Evolutionary conservation across 2,113 vertebrate species (phyloP).

Genomic region (Theristicus caerulescens): DNA sequence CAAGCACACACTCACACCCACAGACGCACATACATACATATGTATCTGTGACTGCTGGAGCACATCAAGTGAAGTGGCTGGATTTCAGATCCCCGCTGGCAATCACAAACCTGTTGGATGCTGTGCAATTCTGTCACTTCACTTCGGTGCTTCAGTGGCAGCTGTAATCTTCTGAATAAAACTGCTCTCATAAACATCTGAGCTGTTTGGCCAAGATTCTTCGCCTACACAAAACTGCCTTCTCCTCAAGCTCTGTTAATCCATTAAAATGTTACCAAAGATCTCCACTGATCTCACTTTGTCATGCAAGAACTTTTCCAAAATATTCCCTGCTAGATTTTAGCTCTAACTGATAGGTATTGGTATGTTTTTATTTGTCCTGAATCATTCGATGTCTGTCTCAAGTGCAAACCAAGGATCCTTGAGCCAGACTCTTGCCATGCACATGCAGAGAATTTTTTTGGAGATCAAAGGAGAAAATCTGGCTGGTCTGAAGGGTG

Average conservation of each 20-base stretch:
- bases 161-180: not conserved
- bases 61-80: not conserved
- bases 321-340: not conserved
- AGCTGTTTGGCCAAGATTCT: not conserved
- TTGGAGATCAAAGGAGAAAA: slow-evolving; percentile 6
- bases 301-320: not conserved
- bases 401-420: not conserved
- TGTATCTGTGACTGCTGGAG: not conserved
- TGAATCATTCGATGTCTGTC: not conserved
- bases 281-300: slow-evolving; percentile 17
- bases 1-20: not conserved
- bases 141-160: not conserved
- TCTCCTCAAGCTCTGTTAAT: not conserved
- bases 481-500: not conserved
- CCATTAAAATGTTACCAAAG: slow-evolving; percentile 4
- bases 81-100: not conserved
- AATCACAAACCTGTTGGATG: not conserved
- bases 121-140: slow-evolving; percentile 29
- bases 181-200: not conserved
- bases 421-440: not conserved
- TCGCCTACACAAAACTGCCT: not conserved
- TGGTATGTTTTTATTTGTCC: not conserved
- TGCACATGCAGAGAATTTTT: not conserved
- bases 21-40: not conserved
- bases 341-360: not conserved